Conservation (phyloP, 1,140 invertebrate species). For the Anastrepha ludens region DNA sequence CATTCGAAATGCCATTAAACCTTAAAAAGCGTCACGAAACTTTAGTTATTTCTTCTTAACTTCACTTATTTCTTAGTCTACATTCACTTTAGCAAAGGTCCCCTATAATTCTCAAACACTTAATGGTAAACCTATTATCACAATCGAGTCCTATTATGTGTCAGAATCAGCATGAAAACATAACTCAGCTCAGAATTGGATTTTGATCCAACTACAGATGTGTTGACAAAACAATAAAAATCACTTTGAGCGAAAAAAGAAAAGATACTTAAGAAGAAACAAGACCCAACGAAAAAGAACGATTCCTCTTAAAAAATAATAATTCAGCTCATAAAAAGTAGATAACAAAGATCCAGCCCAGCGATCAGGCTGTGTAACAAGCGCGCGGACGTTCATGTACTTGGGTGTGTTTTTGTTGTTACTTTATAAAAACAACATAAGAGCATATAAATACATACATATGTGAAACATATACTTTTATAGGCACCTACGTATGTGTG, state of each 20-base stretch:
- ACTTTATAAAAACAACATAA: not conserved
- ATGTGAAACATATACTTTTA: not conserved
- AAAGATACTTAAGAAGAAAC: not conserved
- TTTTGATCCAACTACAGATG: conserved; percentile 20
- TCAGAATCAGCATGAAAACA: not conserved
- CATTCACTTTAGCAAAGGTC: no score
- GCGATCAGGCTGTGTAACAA: conserved; percentile 21
- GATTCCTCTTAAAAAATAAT: not conserved
- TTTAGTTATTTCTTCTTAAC: no score
- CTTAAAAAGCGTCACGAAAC: no score
- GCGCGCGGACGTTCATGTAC: not conserved
- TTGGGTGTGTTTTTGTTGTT: not conserved
- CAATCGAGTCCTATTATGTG: conserved; percentile 16
- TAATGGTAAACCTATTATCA: conserved; percentile 24
- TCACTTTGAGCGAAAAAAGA: not conserved
- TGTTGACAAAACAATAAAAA: conserved; percentile 26
- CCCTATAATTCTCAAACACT: not conserved
- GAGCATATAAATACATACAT: not conserved
- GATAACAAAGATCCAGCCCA: not conserved
- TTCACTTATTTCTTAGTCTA: no score
- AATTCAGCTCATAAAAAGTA: conserved; percentile 6
- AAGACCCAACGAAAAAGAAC: not conserved
- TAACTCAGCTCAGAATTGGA: conserved; percentile 21
- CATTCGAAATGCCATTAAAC: no score
- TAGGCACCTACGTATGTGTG: not conserved